A percentile compares a stretch with the other conserved stretches of the same genome.
These are phyloP conservation scores for Sinosuthora webbiana DNA, from an alignment of 2,113 vertebrate species.

Conservation along the genomic window DNA sequence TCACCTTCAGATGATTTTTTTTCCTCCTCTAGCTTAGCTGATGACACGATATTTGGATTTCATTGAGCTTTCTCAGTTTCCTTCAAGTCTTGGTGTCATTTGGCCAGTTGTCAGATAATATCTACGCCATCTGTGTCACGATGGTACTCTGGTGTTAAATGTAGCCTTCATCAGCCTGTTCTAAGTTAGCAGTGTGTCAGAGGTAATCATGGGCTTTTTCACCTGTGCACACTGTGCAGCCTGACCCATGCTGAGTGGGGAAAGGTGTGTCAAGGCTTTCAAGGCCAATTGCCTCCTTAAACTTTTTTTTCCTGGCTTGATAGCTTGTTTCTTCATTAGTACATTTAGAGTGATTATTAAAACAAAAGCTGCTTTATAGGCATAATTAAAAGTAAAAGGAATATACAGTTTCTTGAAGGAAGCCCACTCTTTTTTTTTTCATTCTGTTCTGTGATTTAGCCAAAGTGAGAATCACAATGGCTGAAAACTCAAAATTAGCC, in stretches of 20 bases:
- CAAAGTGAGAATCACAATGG: not conserved
- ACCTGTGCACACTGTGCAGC: not conserved
- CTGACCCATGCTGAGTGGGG: not conserved
- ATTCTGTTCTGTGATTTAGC: not conserved
- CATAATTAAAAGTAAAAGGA: not conserved
- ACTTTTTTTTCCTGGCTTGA: not conserved
- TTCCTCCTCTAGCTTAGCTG: not conserved
- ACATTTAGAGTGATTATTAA: not conserved
- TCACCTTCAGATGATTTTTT: not conserved
- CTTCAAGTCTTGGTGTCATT: not conserved
- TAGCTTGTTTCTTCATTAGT: not conserved
- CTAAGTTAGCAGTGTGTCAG: not conserved
- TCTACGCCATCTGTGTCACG: not conserved
- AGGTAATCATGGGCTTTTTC: not conserved
- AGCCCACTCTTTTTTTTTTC: not conserved
- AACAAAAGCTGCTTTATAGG: not conserved
- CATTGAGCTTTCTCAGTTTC: not conserved
- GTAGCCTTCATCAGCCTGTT: not conserved
- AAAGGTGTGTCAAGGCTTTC: not conserved
- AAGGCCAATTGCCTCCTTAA: not conserved
- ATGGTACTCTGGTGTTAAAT: not conserved
- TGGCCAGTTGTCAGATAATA: not conserved
- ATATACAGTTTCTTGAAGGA: not conserved
- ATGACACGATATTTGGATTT: not conserved
- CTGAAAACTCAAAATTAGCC: not conserved